These are phyloP conservation scores for Oscheius sp. DNA, from an alignment of 2,888 invertebrate species.

Conservation along the genomic window DNA sequence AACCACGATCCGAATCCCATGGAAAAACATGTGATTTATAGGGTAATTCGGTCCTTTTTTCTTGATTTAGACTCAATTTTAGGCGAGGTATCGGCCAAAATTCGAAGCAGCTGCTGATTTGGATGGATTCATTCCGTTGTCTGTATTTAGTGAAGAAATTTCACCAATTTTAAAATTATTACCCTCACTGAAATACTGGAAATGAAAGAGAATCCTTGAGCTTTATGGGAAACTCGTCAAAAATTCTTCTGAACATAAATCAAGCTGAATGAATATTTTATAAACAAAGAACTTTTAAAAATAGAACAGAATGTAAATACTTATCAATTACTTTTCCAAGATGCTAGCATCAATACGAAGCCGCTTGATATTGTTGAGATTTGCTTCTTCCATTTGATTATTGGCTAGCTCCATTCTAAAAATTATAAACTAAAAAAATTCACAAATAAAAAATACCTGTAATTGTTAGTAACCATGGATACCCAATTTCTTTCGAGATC, in stretches of 20 bases:
- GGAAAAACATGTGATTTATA: conserved; percentile 51
- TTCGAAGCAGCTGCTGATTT: conserved; percentile 10
- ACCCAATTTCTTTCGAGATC: conserved; percentile 59
- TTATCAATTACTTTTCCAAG: background rate
- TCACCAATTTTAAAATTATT: background rate
- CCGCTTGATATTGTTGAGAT: conserved; percentile 40
- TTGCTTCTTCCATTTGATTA: conserved; percentile 50
- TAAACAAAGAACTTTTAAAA: too few relatives aligned
- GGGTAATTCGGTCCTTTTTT: conserved; percentile 6
- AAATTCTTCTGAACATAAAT: too few relatives aligned
- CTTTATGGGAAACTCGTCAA: too few relatives aligned
- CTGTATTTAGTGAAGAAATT: conserved; percentile 21
- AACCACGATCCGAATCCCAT: conserved; percentile 56
- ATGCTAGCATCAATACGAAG: conserved; percentile 38
- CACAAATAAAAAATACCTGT: conserved; percentile 43
- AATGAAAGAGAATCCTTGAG: too few relatives aligned
- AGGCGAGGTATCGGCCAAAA: conserved; percentile 22
- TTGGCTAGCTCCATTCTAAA: conserved; percentile 63
- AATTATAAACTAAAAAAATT: background rate
- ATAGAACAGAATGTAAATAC: too few relatives aligned
- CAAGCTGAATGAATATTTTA: too few relatives aligned
- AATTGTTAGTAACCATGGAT: conserved; percentile 61
- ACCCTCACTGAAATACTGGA: too few relatives aligned
- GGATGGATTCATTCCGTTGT: conserved; percentile 29
- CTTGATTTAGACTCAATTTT: background rate